phyloP scores from a whole-genome alignment of 2,888 invertebrate genomes.

The Melanargia galathea region DNA sequence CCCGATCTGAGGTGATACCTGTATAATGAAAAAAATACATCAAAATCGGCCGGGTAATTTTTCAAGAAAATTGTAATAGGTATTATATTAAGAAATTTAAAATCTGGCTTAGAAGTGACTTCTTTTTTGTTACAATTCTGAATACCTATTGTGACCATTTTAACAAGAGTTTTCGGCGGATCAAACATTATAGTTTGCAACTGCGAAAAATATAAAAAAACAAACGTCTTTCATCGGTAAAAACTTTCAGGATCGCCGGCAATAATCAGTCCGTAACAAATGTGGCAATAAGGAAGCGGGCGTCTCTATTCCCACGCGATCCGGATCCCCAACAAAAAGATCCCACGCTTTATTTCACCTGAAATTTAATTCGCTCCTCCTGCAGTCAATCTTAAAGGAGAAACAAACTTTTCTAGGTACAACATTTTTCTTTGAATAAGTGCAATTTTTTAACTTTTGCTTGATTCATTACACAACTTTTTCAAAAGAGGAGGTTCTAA shows the following conservation, averaged over 20 bases:
- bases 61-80: too few relatives aligned
- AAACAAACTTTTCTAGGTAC: constrained; percentile 2
- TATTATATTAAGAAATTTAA: too few relatives aligned
- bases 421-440: not conserved
- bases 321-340: not conserved
- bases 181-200: too few relatives aligned
- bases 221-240: not conserved
- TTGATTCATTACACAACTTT: not conserved
- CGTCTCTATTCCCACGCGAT: not conserved
- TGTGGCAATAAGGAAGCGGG: constrained; percentile 8
- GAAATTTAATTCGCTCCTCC: constrained; percentile 9
- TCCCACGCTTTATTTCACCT: not conserved
- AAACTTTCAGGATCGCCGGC: constrained; percentile 5
- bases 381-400: not conserved
- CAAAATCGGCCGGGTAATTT: too few relatives aligned
- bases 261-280: constrained; percentile 14
- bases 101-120: too few relatives aligned
- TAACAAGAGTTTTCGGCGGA: too few relatives aligned
- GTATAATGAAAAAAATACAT: too few relatives aligned
- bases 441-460: not conserved
- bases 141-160: too few relatives aligned
- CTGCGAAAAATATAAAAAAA: too few relatives aligned
- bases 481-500: not conserved
- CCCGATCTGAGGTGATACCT: too few relatives aligned
- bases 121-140: too few relatives aligned